A percentile compares a stretch with the other conserved stretches of the same genome.
Conservation (phyloP, 2,888 invertebrate genomes). For the Leptinotarsa haldemani region DNA sequence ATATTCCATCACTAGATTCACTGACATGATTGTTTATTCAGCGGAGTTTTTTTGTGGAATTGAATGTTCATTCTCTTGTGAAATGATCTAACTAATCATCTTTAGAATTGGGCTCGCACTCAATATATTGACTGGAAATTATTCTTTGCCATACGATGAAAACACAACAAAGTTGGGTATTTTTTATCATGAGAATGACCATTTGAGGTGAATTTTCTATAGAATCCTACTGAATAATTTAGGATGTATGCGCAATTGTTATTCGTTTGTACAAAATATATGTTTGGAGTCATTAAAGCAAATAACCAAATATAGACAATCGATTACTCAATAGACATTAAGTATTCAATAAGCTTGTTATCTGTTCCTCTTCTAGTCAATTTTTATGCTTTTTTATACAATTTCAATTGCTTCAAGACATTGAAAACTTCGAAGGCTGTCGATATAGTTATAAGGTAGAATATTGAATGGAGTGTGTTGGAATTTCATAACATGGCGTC, state of each 20-base stretch:
- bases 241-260: not conserved
- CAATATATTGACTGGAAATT: no score
- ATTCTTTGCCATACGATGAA: no score
- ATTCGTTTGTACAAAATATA: constrained; percentile 5
- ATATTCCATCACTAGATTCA: no score
- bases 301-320: constrained; percentile 49
- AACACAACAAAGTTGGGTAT: not conserved
- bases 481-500: not conserved
- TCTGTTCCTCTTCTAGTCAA: constrained; percentile 62
- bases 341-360: constrained; percentile 49
- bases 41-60: no score
- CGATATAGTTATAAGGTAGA: constrained; percentile 49
- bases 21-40: no score
- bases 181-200: not conserved
- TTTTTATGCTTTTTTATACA: constrained; percentile 50
- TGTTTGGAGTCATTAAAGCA: constrained; percentile 19
- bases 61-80: no score
- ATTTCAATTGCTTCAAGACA: constrained; percentile 48
- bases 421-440: constrained; percentile 57
- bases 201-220: not conserved
- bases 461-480: constrained; percentile 31
- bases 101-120: no score
- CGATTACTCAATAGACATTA: constrained; percentile 42
- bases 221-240: not conserved
- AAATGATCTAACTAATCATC: no score